Conservation (phyloP, 2,888 invertebrate species). For the Idaea biselata region DNA sequence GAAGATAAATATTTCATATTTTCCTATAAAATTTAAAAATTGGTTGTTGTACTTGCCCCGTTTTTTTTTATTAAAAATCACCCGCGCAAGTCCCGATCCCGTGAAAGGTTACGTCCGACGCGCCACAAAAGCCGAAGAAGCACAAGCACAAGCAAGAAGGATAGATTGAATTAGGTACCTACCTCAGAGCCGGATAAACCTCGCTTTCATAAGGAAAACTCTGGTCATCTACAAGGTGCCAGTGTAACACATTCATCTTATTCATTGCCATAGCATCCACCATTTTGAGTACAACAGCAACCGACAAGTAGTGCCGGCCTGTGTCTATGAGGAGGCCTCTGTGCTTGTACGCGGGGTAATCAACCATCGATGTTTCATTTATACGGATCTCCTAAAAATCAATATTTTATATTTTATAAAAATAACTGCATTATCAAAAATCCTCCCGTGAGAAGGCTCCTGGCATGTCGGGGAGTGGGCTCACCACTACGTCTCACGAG, state of each 20-base stretch:
- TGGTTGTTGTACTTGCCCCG: too few species aligned
- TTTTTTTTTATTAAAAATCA: too few species aligned
- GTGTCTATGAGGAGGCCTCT: conserved; percentile 94
- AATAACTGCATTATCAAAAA: too few species aligned
- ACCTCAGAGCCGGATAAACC: conserved; percentile 89
- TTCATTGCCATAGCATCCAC: conserved; percentile 94
- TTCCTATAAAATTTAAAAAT: too few species aligned
- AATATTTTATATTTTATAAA: not conserved
- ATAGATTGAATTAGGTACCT: conserved; percentile 67
- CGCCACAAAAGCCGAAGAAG: too few species aligned
- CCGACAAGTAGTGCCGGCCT: conserved; percentile 89
- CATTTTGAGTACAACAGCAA: conserved; percentile 82
- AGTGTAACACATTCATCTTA: conserved; percentile 96
- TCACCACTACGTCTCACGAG: too few species aligned
- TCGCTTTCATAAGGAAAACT: conserved; percentile 93
- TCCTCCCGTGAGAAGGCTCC: too few species aligned
- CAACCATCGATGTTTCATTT: conserved; percentile 84
- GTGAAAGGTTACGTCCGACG: too few species aligned
- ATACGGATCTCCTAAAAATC: conserved; percentile 82
- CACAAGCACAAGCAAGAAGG: too few species aligned
- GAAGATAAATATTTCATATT: too few species aligned
- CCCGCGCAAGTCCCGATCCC: too few species aligned
- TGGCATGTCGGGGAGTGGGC: too few species aligned
- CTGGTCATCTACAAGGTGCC: conserved; percentile 97
- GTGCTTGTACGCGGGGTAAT: conserved; percentile 89